These are phyloP conservation scores for Macheiramphus alcinus DNA, from an alignment of 2,113 vertebrate genomes.

Conservation along the genomic window DNA sequence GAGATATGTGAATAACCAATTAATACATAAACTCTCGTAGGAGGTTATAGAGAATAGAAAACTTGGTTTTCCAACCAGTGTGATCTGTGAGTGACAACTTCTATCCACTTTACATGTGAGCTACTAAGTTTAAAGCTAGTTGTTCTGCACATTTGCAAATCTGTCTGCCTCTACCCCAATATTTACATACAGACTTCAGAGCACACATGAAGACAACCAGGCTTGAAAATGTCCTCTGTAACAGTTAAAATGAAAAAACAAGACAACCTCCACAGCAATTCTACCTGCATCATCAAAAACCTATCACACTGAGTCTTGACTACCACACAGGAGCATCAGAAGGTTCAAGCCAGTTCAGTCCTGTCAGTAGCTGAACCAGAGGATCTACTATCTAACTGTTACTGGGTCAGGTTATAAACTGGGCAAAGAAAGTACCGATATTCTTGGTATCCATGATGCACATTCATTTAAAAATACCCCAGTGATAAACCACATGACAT, in stretches of 20 bases:
- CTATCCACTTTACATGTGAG: neutral
- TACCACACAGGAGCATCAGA: neutral
- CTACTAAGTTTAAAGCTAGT: neutral
- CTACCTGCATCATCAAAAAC: neutral
- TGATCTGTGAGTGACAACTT: neutral
- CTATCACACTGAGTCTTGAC: neutral
- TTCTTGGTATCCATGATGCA: neutral
- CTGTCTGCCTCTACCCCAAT: neutral
- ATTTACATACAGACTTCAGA: neutral
- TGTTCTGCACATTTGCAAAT: neutral
- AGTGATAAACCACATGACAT: neutral
- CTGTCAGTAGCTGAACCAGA: neutral
- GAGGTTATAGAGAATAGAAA: neutral
- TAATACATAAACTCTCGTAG: neutral
- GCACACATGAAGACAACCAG: neutral
- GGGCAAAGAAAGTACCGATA: neutral
- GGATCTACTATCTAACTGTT: neutral
- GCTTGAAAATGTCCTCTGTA: neutral
- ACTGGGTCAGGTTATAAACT: neutral
- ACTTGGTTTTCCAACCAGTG: neutral
- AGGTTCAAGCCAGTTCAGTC: neutral
- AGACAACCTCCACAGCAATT: neutral
- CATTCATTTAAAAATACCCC: neutral
- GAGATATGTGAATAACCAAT: neutral
- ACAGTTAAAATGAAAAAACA: neutral